Conservation (phyloP, 2,113 vertebrate species). For the Catagonus wagneri region DNA sequence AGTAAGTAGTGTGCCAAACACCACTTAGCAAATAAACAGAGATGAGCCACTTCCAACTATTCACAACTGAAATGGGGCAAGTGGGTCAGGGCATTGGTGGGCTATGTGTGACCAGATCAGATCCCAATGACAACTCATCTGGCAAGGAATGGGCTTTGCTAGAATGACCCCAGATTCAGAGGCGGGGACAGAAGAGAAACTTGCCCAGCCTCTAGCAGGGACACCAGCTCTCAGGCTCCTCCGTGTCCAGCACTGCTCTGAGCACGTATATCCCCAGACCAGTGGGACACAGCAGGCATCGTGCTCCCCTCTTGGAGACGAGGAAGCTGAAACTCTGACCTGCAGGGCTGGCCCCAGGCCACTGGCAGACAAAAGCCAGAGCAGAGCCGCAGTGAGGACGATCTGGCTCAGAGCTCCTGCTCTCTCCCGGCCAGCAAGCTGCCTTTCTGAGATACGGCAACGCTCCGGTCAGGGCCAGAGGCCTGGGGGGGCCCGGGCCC, state of each 20-base stretch:
- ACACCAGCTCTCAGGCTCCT: fast-evolving
- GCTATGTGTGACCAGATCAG: not conserved
- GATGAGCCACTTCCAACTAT: not conserved
- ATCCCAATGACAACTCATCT: not conserved
- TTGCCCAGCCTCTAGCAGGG: not conserved
- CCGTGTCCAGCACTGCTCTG: not conserved
- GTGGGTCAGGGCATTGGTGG: not conserved
- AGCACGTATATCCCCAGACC: not conserved
- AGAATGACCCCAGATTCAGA: not conserved
- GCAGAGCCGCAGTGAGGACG: fast-evolving
- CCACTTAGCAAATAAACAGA: not conserved
- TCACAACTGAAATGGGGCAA: not conserved
- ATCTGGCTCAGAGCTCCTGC: not conserved
- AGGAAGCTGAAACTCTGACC: not conserved
- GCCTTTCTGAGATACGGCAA: fast-evolving
- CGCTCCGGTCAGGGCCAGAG: fast-evolving
- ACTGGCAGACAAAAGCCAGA: too few species aligned
- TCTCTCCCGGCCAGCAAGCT: fast-evolving
- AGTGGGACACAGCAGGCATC: not conserved
- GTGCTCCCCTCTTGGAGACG: not conserved
- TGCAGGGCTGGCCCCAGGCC: not conserved
- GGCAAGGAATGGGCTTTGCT: not conserved
- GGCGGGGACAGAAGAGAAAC: not conserved
- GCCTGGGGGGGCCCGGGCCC: not conserved
- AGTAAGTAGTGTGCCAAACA: not conserved